These are phyloP conservation scores for Rhombomys opimus DNA, from an alignment of 2,113 vertebrate genomes.

Conservation along the genomic window DNA sequence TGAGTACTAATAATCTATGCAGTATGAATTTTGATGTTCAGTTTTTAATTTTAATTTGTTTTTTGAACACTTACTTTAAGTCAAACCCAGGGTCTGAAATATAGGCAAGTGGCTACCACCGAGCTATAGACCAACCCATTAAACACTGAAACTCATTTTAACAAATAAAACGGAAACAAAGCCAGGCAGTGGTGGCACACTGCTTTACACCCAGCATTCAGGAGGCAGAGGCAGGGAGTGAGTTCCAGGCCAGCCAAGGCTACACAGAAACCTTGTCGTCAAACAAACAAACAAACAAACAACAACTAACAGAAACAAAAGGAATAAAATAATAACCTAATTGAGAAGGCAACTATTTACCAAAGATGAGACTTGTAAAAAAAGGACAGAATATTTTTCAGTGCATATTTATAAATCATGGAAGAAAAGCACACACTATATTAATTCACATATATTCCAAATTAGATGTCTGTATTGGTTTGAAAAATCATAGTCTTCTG, in stretches of 20 bases:
- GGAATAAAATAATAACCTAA: neutral
- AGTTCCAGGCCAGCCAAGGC: neutral
- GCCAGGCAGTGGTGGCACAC: neutral
- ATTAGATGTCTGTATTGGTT: neutral
- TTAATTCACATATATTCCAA: neutral
- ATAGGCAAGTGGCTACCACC: neutral
- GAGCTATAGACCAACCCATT: neutral
- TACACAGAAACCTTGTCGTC: neutral
- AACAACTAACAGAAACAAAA: neutral
- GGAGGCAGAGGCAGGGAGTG: neutral
- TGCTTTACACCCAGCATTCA: neutral
- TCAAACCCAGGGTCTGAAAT: neutral
- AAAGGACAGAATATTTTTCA: neutral
- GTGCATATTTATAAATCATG: neutral
- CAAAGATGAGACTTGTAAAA: neutral
- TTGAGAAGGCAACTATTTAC: neutral
- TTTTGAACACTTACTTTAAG: neutral
- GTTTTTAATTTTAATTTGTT: neutral
- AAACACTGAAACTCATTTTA: slow-evolving; percentile 25
- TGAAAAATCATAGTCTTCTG: neutral
- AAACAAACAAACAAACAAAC: neutral
- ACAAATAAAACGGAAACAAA: neutral
- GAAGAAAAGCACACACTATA: neutral
- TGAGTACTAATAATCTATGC: neutral
- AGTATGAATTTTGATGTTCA: neutral